Conservation (phyloP, 2,113 vertebrate species). For the Orientallactaga bullata region DNA sequence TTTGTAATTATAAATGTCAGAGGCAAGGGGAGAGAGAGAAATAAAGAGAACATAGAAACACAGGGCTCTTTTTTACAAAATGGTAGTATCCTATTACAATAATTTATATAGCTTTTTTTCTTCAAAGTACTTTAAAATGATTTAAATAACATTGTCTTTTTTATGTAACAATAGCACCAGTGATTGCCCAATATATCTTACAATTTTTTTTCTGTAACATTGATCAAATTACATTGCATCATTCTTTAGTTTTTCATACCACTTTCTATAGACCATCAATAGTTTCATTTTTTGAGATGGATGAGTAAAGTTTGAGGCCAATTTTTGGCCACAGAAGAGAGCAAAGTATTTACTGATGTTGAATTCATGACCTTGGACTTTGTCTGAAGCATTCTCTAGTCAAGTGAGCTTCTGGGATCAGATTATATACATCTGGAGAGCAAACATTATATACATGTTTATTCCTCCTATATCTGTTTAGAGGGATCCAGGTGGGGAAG, state of each 20-base stretch:
- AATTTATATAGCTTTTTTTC: slow-evolving; percentile 22
- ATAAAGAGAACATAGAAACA: background rate
- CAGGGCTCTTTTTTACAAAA: background rate
- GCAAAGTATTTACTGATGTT: slow-evolving; percentile 51
- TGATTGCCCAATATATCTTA: background rate
- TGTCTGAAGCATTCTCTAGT: slow-evolving; percentile 58
- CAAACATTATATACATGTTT: slow-evolving; percentile 58
- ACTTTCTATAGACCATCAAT: slow-evolving; percentile 44
- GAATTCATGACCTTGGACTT: slow-evolving; percentile 58
- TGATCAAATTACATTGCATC: slow-evolving; percentile 17
- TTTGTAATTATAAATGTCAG: background rate
- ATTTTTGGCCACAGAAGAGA: slow-evolving; percentile 46
- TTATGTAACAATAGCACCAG: background rate
- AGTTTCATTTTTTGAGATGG: slow-evolving; percentile 43
- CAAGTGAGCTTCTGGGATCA: slow-evolving; percentile 45
- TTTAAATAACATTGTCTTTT: slow-evolving; percentile 15
- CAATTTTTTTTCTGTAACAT: background rate
- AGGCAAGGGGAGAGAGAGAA: background rate
- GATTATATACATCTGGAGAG: slow-evolving; percentile 66
- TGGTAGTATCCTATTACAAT: background rate
- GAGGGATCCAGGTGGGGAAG: background rate
- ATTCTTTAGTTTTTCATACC: slow-evolving; percentile 53
- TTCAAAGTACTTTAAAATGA: slow-evolving; percentile 41
- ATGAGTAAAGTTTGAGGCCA: slow-evolving; percentile 22
- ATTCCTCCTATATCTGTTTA: slow-evolving; percentile 56